phyloP scores from a whole-genome alignment of 1,140 invertebrate species.

The Papilio aristodemus region DNA sequence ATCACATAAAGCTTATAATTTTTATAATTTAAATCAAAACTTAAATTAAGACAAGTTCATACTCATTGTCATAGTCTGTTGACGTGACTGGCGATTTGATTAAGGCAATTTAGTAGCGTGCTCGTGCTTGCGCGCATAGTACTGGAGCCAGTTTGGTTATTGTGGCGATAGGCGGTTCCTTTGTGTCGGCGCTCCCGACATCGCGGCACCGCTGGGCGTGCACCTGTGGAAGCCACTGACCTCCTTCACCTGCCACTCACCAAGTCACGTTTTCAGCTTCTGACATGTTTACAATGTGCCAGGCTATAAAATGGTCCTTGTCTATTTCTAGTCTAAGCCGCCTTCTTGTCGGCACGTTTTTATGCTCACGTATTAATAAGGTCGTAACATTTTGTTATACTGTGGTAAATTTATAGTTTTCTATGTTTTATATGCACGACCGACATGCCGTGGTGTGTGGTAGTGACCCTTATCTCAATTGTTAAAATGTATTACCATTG shows the following conservation, averaged over 20 bases:
- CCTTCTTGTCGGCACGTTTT: neutral
- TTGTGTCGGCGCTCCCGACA: slow-evolving; percentile 18
- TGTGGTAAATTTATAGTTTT: neutral
- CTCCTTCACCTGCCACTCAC: slow-evolving; percentile 28
- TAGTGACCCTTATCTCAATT: neutral
- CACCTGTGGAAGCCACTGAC: slow-evolving; percentile 32
- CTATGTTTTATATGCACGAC: neutral
- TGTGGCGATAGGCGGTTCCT: neutral
- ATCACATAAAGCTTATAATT: slow-evolving; percentile 44
- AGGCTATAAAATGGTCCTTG: slow-evolving; percentile 4
- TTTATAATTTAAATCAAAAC: slow-evolving; percentile 42
- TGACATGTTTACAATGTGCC: slow-evolving; percentile 9
- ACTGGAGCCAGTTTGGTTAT: slow-evolving; percentile 17
- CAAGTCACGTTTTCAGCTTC: neutral
- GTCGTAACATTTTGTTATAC: neutral
- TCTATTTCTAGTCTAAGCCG: slow-evolving; percentile 15
- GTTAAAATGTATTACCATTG: too few species aligned
- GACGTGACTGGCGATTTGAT: slow-evolving; percentile 18
- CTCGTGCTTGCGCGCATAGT: neutral
- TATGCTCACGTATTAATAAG: slow-evolving; percentile 7
- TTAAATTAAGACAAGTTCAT: neutral
- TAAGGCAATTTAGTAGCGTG: neutral
- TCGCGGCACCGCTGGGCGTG: slow-evolving; percentile 14
- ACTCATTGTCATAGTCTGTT: neutral
- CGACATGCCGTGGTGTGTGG: neutral